Base-by-base conservation (phyloP, 2,888 invertebrate genomes). In the Arrhopalites spinosus region DNA sequence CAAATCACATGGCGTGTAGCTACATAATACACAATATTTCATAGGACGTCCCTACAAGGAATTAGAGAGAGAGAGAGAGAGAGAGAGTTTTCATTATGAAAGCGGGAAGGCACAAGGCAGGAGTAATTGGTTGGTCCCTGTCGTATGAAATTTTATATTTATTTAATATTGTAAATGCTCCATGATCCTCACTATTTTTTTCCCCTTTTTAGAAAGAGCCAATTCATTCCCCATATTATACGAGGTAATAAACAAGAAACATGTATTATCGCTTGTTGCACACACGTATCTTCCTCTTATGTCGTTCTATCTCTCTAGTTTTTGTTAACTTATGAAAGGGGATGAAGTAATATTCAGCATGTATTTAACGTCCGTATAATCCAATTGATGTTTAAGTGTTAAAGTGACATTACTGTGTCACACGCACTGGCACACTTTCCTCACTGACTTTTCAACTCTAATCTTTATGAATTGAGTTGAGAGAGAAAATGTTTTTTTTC, bases 281-380 rank as follows among this genome's bases (percentile, higher is more conserved):
- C 59, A 59, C 20, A 20, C 50, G 17, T 17, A 50, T 2, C 8
- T 45, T 7, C 15, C 15, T 45, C 15, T 11, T 45, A n/a, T n/a
- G n/a, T n/a, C n/a, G n/a, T n/a, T n/a, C n/a, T n/a, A n/a, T n/a
- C n/a, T n/a, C n/a, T n/a, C n/a, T n/a, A n/a, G n/a, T n/a, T n/a
- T n/a, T n/a, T n/a, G n/a, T n/a, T 36, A 3, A 36, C 36, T 36
- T 3, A 11, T 7, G 36, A 3, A 53, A 20, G n/a, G 20, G 23
- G n/a, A 47, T 11, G 56, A 36, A 25, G 71, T 59, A 36, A 59
- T 59, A 29, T 59, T 20, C 29, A 30, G 59, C 59, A 36, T n/a
- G 59, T 71, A 71, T 71, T 71, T 71, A 71, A 71, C 59, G 59
- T 71, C 36, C 71, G 59, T 71, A 71, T 43, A 71, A 59, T 71